Percentiles rank a stretch among this genome's conserved stretches.
phyloP scores from a whole-genome alignment of 2,797 vertebrate species.

The Danio aesculapii region DNA sequence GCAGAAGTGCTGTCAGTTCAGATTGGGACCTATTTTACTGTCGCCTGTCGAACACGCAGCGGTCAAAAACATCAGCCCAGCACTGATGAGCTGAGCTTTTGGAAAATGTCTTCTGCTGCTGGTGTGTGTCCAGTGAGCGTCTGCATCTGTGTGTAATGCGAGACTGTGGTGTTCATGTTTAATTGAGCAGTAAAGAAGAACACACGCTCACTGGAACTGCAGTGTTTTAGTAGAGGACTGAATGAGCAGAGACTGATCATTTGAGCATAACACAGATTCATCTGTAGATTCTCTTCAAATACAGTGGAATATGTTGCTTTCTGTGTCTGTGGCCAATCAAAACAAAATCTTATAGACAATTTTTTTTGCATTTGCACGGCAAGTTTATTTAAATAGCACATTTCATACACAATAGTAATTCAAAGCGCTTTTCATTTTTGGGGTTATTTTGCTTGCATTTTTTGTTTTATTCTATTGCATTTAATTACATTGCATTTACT shows the following conservation, averaged over 20 bases:
- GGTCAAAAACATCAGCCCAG: background rate
- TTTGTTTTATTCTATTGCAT: too few relatives aligned
- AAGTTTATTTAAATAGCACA: too few relatives aligned
- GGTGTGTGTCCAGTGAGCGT: background rate
- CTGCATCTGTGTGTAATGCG: background rate
- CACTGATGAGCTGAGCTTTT: background rate
- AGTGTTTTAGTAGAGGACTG: background rate
- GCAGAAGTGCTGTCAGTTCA: background rate
- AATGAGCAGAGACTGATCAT: background rate
- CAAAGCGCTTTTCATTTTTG: too few relatives aligned
- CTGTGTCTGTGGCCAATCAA: too few relatives aligned
- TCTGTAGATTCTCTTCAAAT: background rate
- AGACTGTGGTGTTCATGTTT: background rate
- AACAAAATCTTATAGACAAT: too few relatives aligned
- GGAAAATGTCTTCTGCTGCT: background rate
- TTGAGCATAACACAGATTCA: background rate
- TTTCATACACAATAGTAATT: too few relatives aligned
- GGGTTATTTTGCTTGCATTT: too few relatives aligned
- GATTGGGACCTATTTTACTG: constrained; percentile 4
- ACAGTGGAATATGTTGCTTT: background rate
- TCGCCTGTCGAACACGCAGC: background rate
- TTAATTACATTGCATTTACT: too few relatives aligned
- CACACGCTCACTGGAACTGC: background rate
- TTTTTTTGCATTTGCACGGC: too few relatives aligned
- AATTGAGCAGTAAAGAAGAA: background rate